These are phyloP conservation scores for Pseudococcus jackbeardsleyi DNA, from an alignment of 2,888 invertebrate genomes.

Conservation along the genomic window DNA sequence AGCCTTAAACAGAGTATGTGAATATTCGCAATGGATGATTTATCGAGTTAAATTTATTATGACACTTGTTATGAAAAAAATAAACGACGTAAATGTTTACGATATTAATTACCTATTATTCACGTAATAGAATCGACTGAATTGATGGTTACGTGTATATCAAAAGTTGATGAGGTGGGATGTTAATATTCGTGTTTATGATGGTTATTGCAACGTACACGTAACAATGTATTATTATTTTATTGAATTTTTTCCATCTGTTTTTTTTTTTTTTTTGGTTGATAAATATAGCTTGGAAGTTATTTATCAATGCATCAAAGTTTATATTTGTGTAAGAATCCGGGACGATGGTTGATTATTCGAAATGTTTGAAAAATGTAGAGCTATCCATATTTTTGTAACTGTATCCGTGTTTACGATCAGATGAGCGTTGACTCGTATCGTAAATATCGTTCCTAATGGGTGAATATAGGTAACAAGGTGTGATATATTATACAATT, in stretches of 20 bases:
- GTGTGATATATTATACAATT: constrained; percentile 38
- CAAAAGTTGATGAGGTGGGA: not conserved
- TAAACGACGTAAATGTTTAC: not conserved
- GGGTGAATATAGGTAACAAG: constrained; percentile 32
- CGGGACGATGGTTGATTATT: not conserved
- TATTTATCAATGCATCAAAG: not conserved
- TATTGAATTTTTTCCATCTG: not conserved
- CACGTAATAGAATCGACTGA: not conserved
- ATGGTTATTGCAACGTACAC: not conserved
- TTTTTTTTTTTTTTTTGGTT: not conserved
- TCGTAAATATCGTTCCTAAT: constrained; percentile 24
- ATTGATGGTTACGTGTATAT: constrained; percentile 13
- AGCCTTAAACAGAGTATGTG: too few relatives aligned
- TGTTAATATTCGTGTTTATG: not conserved
- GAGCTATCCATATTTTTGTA: not conserved
- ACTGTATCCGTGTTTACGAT: not conserved
- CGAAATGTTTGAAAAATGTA: not conserved
- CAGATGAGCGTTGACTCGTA: not conserved
- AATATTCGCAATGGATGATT: not conserved
- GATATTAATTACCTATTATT: constrained; percentile 31
- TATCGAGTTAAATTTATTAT: not conserved
- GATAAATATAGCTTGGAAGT: not conserved
- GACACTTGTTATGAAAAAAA: not conserved
- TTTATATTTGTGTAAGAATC: not conserved
- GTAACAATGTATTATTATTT: constrained; percentile 37